Evolutionary conservation across 2,888 invertebrate genomes (phyloP).

Genomic region (Tinea pellionella): DNA sequence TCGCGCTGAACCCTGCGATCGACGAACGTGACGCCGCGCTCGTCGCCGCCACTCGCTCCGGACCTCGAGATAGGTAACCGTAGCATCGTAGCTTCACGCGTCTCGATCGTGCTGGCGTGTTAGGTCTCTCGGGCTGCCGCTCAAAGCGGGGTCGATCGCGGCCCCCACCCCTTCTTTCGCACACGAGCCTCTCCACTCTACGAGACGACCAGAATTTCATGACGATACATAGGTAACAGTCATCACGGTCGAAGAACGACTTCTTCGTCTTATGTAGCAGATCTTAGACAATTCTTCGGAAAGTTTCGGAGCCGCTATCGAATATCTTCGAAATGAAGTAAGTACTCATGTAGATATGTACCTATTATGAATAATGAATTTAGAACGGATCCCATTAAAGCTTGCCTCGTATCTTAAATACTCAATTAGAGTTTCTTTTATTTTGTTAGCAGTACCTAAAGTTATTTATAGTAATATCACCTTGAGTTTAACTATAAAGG

Average conservation of each 20-base stretch:
- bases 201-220: conserved; percentile 23
- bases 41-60: conserved; percentile 28
- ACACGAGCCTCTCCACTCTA: conserved; percentile 21
- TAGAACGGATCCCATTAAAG: no score
- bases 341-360: no score
- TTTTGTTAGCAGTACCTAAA: not conserved
- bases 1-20: conserved; percentile 43
- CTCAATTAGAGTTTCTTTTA: not conserved
- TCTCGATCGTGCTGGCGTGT: conserved; percentile 24
- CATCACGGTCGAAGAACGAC: not conserved
- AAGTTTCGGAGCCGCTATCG: not conserved
- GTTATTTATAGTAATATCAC: not conserved
- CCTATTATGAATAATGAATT: no score
- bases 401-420: not conserved
- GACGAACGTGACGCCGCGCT: conserved; percentile 26
- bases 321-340: not conserved
- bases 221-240: conserved; percentile 44
- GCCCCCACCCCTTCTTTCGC: conserved; percentile 26
- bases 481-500: not conserved
- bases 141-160: conserved; percentile 15
- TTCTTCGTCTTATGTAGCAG: not conserved
- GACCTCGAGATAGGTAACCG: conserved; percentile 32
- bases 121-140: conserved; percentile 10
- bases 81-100: conserved; percentile 27
- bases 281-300: not conserved